phyloP scores from a whole-genome alignment of 1,140 invertebrate species.

The Sinonovacula constricta region DNA sequence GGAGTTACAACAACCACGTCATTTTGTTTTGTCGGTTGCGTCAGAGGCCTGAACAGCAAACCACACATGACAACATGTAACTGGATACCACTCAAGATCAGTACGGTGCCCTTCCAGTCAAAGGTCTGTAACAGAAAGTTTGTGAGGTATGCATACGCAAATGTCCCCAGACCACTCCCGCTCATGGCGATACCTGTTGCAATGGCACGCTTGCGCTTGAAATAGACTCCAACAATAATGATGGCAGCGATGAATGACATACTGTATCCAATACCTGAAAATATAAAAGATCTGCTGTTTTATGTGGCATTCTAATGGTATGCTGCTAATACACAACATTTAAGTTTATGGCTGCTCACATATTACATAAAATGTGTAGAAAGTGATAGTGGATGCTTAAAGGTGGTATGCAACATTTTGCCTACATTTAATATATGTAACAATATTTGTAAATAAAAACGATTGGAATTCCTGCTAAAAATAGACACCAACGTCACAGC shows the following conservation, averaged over 20 bases:
- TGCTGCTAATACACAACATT: too few species aligned
- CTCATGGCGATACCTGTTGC: conserved; percentile 90
- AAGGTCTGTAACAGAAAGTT: conserved; percentile 67
- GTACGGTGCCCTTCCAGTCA: conserved; percentile 81
- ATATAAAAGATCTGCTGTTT: conserved; percentile 14
- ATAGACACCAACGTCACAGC: too few species aligned
- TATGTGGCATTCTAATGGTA: too few species aligned
- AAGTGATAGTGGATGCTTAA: too few species aligned
- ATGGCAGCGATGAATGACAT: conserved; percentile 88
- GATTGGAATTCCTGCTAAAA: too few species aligned
- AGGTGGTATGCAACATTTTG: too few species aligned
- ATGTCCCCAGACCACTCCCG: conserved; percentile 75
- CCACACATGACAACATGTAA: conserved; percentile 88
- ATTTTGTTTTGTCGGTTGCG: too few species aligned
- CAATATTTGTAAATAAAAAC: too few species aligned
- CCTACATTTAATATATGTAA: too few species aligned
- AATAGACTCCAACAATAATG: conserved; percentile 90
- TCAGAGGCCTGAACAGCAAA: conserved; percentile 87
- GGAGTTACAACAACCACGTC: too few species aligned
- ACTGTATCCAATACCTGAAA: conserved; percentile 90
- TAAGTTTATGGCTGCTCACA: too few species aligned
- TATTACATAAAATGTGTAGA: too few species aligned
- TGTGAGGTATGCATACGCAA: conserved; percentile 72
- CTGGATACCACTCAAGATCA: conserved; percentile 89
- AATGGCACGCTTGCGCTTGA: conserved; percentile 91